These are phyloP conservation scores for Hippocampus comes DNA, from an alignment of 2,113 vertebrate species.

Conservation along the genomic window DNA sequence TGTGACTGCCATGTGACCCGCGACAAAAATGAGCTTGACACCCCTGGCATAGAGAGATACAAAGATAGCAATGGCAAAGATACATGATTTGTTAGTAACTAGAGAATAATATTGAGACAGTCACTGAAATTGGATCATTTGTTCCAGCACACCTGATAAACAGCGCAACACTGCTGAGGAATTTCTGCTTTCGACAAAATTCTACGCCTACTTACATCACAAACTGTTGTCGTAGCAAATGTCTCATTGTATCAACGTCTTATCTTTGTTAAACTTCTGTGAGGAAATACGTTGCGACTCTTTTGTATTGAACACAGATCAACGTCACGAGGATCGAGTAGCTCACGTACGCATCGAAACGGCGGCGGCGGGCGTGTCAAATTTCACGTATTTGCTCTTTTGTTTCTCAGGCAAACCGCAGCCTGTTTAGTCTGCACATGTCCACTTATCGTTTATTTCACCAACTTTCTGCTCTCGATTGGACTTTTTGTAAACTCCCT, in stretches of 20 bases:
- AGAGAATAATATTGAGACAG: no score
- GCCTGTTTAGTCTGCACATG: conserved; percentile 64
- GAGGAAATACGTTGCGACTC: conserved; percentile 2
- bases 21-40: no score
- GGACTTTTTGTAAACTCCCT: conserved; percentile 52
- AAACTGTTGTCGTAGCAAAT: no score
- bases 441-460: conserved; percentile 54
- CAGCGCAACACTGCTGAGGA: no score
- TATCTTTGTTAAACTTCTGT: conserved; percentile 2
- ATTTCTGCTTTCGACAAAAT: not conserved
- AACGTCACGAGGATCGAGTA: not conserved
- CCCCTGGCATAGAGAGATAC: no score
- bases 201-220: not conserved
- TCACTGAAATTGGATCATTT: no score
- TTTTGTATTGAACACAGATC: conserved; percentile 1
- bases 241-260: not conserved
- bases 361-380: conserved; percentile 24
- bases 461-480: conserved; percentile 32
- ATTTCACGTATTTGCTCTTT: conserved; percentile 57
- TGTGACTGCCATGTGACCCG: no score
- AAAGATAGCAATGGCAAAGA: no score
- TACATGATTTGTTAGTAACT: no score
- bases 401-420: conserved; percentile 31
- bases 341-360: conserved; percentile 6
- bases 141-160: not conserved